phyloP scores from a whole-genome alignment of 53 echinoderm and acorn worm species.

The Zoroaster sp. region DNA sequence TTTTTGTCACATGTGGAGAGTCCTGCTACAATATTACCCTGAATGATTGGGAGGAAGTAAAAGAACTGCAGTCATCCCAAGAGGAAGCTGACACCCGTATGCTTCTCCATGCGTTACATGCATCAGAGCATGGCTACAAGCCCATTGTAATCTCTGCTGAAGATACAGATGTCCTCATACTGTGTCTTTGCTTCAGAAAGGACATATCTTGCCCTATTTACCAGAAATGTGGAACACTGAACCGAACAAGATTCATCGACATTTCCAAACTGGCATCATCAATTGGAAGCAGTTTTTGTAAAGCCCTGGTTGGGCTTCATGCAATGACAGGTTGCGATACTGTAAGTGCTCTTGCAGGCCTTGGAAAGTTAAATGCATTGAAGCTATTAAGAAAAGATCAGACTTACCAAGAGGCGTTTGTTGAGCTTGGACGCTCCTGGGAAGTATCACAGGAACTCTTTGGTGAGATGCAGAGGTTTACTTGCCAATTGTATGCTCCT shows the following conservation, averaged over 20 bases:
- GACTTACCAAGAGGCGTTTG: neutral
- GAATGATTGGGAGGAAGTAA: constrained; percentile 1
- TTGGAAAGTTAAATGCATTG: constrained; percentile 45
- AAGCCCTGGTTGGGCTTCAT: constrained; percentile 47
- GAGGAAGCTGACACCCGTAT: constrained; percentile 66
- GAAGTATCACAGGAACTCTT: constrained; percentile 33
- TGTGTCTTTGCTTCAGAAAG: neutral
- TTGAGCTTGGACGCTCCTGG: constrained; percentile 29
- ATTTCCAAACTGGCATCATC: constrained; percentile 36
- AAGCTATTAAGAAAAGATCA: constrained; percentile 12
- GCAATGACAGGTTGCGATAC: constrained; percentile 58
- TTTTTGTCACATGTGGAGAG: constrained; percentile 32
- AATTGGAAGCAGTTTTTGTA: constrained; percentile 22
- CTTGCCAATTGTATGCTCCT: constrained; percentile 18
- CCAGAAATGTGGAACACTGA: constrained; percentile 32
- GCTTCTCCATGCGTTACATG: constrained; percentile 33
- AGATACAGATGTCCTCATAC: constrained; percentile 37
- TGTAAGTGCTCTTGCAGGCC: constrained; percentile 65
- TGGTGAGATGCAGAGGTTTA: constrained; percentile 18
- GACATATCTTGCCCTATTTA: neutral
- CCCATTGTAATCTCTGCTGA: neutral
- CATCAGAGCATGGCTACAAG: neutral
- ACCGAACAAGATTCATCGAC: constrained; percentile 30
- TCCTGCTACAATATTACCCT: neutral
- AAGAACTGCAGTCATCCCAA: neutral